Evolutionary conservation across 2,888 invertebrate species (phyloP).

Genomic region (Agriopis aurantiaria): DNA sequence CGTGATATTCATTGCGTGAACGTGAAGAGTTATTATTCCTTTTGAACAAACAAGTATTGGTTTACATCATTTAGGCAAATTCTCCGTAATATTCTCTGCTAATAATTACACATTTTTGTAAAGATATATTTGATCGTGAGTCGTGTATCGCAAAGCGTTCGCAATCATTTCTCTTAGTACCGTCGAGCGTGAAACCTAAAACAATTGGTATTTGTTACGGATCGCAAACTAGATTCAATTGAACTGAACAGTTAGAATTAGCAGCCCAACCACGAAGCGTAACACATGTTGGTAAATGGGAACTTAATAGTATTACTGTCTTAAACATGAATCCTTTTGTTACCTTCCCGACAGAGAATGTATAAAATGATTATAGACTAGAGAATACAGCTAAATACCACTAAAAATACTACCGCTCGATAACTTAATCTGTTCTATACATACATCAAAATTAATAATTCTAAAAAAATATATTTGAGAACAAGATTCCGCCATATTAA

Average conservation of each 20-base stretch:
- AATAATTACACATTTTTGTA: slow-evolving; percentile 4
- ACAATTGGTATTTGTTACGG: slow-evolving; percentile 13
- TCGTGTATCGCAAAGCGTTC: no score
- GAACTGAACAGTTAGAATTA: slow-evolving; percentile 36
- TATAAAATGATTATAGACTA: slow-evolving; percentile 37
- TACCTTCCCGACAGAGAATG: slow-evolving; percentile 67
- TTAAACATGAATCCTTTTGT: slow-evolving; percentile 69
- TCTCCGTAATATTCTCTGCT: neutral
- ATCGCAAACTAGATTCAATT: slow-evolving; percentile 8
- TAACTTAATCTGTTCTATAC: no score
- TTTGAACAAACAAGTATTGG: slow-evolving; percentile 53
- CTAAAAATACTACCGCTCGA: no score
- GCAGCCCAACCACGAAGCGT: slow-evolving; percentile 37
- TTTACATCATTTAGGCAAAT: slow-evolving; percentile 27
- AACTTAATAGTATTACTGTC: slow-evolving; percentile 58
- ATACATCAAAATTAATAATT: no score
- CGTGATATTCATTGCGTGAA: slow-evolving; percentile 57
- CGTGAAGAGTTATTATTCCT: slow-evolving; percentile 60
- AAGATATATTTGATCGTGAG: neutral
- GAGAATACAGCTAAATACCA: neutral
- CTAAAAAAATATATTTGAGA: no score
- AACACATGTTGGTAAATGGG: slow-evolving; percentile 29
- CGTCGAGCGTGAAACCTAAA: slow-evolving; percentile 15
- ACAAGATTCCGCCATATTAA: neutral
- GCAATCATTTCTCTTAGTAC: slow-evolving; percentile 10